These are phyloP conservation scores for Apotomis betuletana DNA, from an alignment of 2,888 invertebrate species.

Conservation along the genomic window DNA sequence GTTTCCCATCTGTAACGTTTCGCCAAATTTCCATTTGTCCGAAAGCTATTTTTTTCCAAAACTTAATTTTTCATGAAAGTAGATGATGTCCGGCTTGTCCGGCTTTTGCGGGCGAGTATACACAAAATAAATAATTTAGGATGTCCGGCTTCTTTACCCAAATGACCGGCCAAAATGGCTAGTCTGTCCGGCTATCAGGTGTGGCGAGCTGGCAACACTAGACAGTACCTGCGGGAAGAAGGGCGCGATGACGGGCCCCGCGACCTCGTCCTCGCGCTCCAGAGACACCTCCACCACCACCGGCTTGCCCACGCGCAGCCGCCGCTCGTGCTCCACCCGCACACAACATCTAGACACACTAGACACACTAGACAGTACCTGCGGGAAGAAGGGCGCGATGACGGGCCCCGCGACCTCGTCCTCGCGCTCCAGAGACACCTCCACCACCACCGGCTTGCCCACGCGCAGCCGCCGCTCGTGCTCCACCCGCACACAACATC, in stretches of 20 bases:
- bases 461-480: conserved; percentile 82
- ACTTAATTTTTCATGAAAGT: too few relatives aligned
- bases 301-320: conserved; percentile 89
- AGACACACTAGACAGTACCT: conserved; percentile 77
- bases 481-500: conserved; percentile 55
- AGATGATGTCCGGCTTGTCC: too few relatives aligned
- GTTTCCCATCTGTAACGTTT: too few relatives aligned
- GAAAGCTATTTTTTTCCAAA: too few relatives aligned
- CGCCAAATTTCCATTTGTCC: too few relatives aligned
- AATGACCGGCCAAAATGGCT: too few relatives aligned
- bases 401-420: conserved; percentile 98
- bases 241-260: conserved; percentile 98
- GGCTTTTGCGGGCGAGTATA: too few relatives aligned
- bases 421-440: conserved; percentile 96
- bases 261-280: conserved; percentile 98
- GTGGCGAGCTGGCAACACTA: too few relatives aligned
- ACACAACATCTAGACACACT: not conserved
- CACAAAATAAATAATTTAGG: too few relatives aligned
- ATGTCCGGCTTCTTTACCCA: too few relatives aligned
- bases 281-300: conserved; percentile 94
- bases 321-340: conserved; percentile 73
- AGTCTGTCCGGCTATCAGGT: too few relatives aligned
- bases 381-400: conserved; percentile 99
- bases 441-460: conserved; percentile 93
- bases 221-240: conserved; percentile 94